Evolutionary conservation across 2,797 vertebrate genomes (phyloP).

Genomic region (Sarcoramphus papa): DNA sequence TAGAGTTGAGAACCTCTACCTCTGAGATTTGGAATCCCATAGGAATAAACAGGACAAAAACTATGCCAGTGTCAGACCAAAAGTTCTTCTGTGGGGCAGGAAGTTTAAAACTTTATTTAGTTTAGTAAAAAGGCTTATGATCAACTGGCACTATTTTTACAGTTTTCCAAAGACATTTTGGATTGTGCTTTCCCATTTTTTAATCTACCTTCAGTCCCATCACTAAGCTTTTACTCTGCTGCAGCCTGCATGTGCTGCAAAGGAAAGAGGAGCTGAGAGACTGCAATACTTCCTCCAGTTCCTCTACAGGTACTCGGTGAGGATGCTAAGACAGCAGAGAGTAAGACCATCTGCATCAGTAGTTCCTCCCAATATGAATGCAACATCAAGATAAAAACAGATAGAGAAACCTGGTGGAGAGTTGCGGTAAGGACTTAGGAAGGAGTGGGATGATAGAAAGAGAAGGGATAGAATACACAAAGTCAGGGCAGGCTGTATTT

Average conservation of each 20-base stretch:
- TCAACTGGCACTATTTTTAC: background rate
- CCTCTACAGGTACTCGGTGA: background rate
- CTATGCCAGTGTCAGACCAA: background rate
- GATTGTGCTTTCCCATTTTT: background rate
- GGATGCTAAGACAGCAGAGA: background rate
- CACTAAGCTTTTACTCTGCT: background rate
- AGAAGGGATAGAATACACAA: background rate
- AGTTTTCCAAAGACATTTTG: background rate
- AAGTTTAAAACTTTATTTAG: background rate
- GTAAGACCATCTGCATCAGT: background rate
- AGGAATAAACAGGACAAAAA: background rate
- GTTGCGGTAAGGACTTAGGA: background rate
- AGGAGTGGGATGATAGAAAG: constrained; percentile 13
- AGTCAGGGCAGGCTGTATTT: background rate
- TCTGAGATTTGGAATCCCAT: background rate
- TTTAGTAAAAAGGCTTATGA: background rate
- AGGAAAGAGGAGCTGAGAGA: background rate
- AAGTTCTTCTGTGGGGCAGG: background rate
- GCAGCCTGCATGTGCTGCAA: background rate
- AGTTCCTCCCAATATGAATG: constrained; percentile 3
- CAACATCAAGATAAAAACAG: constrained; percentile 10
- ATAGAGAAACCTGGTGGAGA: background rate
- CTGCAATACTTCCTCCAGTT: constrained; percentile 13
- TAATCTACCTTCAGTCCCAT: background rate
- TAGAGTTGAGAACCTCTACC: background rate